These are phyloP conservation scores for Bombus huntii DNA, from an alignment of 1,140 invertebrate species.

Conservation along the genomic window DNA sequence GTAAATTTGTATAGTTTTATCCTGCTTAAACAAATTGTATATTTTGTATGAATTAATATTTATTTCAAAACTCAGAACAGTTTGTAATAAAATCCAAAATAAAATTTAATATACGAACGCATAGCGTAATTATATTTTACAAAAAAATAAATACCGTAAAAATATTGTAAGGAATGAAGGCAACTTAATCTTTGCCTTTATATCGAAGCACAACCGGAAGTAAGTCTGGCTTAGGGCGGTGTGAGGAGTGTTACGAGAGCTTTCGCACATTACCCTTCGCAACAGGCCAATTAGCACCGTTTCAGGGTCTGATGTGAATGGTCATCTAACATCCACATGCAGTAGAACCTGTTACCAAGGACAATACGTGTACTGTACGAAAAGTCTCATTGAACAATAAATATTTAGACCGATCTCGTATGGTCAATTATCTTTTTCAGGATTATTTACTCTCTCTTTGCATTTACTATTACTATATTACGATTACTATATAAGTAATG, in stretches of 20 bases:
- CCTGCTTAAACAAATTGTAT: not conserved
- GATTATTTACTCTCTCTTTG: not conserved
- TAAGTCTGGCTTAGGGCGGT: slow-evolving; percentile 44
- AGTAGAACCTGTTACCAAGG: slow-evolving; percentile 63
- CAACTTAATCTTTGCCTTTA: slow-evolving; percentile 22
- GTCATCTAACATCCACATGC: slow-evolving; percentile 67
- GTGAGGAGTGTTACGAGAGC: slow-evolving; percentile 62
- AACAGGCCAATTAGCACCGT: slow-evolving; percentile 75
- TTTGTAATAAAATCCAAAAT: not conserved
- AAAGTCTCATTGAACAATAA: slow-evolving; percentile 58
- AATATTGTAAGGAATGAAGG: not conserved
- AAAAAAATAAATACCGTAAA: not conserved
- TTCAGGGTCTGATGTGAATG: slow-evolving; percentile 71
- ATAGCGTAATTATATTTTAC: not conserved
- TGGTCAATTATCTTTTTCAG: not conserved
- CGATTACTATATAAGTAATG: too few species aligned
- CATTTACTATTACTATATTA: too few species aligned
- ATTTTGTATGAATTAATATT: not conserved
- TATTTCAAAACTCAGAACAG: not conserved
- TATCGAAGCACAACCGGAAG: slow-evolving; percentile 35
- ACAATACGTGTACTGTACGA: slow-evolving; percentile 50
- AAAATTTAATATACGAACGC: not conserved
- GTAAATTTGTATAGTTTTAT: not conserved
- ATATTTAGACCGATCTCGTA: not conserved
- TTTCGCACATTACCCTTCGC: slow-evolving; percentile 73